Base-by-base conservation (phyloP, 2,797 vertebrate genomes). In the Balearica regulorum region DNA sequence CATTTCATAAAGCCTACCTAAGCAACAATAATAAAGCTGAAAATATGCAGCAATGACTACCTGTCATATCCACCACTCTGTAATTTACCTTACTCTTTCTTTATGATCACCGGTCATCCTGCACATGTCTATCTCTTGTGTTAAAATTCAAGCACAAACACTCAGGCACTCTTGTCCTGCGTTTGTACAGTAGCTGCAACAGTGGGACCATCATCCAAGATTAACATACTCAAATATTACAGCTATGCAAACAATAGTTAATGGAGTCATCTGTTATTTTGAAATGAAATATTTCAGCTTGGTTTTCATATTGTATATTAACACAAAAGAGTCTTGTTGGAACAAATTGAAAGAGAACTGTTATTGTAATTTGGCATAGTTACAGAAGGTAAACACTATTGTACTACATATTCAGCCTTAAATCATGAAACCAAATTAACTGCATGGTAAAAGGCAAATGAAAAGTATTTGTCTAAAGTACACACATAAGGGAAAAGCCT, bases 131-230 rank as follows among this genome's bases (percentile, higher is more conserved):
- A 25, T 60, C 35, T 71, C 31, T n/a, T 31, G 13, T 10, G 9
- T 69, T 19, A 90, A 87, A 72, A 54, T 66, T 79, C 37, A 65
- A 76, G 28, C 10, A 69, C 24, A 82, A 49, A 69, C 26, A 66
- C 35, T 12, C 0, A 0, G 19, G 25, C 8, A 60, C 11, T 8
- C 12, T 39, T 41, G 15, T 35, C 26, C 41, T 61, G 18, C 8
- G 7, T 86, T 90, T 80, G 14, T 84, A 13, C 9, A 61, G 57
- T 49, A 60, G 19, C n/a, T 78, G 51, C 33, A 78, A 48, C 12
- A 62, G 29, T 37, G 53, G 43, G 35, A 57, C 13, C 28, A 66
- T 76, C 17, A 46, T 46, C 17, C 29, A 76, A 39, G 43, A 79
- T 26, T 82, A 62, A 28, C 10, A 18, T 37, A 33, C 44, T 60